A percentile compares a stretch with the other conserved stretches of the same genome.
Conservation (phyloP, 1,140 invertebrate genomes). For the Drosophila simulans region DNA sequence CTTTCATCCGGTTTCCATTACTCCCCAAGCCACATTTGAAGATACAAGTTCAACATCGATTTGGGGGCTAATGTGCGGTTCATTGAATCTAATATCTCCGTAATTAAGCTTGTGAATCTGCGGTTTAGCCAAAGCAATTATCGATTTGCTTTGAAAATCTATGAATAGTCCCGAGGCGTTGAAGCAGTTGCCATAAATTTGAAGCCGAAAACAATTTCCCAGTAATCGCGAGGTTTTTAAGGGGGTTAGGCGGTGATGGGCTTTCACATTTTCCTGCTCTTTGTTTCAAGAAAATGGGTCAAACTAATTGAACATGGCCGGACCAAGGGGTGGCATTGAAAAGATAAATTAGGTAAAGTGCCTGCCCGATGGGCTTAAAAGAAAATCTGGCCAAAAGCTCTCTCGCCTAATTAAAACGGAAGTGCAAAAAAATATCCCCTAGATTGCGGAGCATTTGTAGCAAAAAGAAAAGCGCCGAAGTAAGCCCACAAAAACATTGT, state of each 20-base stretch:
- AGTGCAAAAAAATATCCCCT: conserved; percentile 16
- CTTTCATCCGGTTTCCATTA: conserved; percentile 3
- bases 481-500: conserved; percentile 30
- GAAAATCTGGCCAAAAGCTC: conserved; percentile 48
- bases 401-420: conserved; percentile 69
- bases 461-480: background rate
- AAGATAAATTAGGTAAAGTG: conserved; percentile 62
- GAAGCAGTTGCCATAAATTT: conserved; percentile 26
- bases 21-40: background rate
- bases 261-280: conserved; percentile 11
- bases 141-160: conserved; percentile 54
- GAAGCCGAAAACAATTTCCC: conserved; percentile 54
- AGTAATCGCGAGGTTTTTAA: conserved; percentile 23
- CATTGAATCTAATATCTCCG: conserved; percentile 51
- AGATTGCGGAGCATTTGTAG: conserved; percentile 3
- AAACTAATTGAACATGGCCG: conserved; percentile 59
- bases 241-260: background rate
- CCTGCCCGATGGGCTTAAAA: conserved; percentile 8
- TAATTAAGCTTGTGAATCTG: conserved; percentile 51
- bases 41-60: conserved; percentile 6
- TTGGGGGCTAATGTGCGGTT: conserved; percentile 25
- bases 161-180: conserved; percentile 38
- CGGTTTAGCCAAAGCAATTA: conserved; percentile 55
- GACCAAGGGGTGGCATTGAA: conserved; percentile 17
- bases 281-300: conserved; percentile 33